These are phyloP conservation scores for Gobio gobio DNA, from an alignment of 2,113 vertebrate species.

Conservation along the genomic window DNA sequence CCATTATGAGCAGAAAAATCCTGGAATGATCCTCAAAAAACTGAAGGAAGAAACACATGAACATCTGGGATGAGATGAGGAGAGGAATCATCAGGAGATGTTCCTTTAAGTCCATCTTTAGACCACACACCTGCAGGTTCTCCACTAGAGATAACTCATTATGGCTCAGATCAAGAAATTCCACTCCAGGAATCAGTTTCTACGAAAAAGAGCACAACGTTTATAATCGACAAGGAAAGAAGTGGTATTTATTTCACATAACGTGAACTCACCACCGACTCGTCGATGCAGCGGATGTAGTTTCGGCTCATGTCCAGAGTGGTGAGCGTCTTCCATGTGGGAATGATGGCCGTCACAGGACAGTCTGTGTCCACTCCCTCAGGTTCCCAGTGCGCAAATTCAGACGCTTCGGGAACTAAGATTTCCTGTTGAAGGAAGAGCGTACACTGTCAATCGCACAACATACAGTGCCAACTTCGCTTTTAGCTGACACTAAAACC, in stretches of 20 bases:
- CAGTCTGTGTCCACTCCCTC: constrained; percentile 81
- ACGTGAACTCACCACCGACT: constrained; percentile 87
- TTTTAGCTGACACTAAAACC: too few relatives aligned
- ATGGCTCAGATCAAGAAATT: constrained; percentile 95
- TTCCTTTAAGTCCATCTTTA: background rate
- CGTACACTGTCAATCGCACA: background rate
- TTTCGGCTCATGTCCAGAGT: constrained; percentile 98
- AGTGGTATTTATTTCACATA: background rate
- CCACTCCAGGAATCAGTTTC: constrained; percentile 94
- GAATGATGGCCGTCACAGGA: constrained; percentile 89
- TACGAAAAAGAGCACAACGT: constrained; percentile 61
- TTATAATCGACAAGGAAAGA: background rate
- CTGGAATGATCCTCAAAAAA: too few relatives aligned
- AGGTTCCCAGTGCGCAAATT: constrained; percentile 94
- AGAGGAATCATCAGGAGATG: too few relatives aligned
- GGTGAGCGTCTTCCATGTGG: constrained; percentile 89
- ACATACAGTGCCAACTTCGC: background rate
- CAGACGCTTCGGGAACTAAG: constrained; percentile 89
- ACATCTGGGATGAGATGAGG: too few relatives aligned
- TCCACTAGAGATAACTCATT: constrained; percentile 88
- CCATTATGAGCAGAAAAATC: too few relatives aligned
- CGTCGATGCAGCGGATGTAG: constrained; percentile 84
- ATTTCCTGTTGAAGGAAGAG: constrained; percentile 78
- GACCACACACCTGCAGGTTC: constrained; percentile 86
- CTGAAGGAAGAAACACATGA: too few relatives aligned